Evolutionary conservation across 2,113 vertebrate genomes (phyloP).

Genomic region (Pica pica): DNA sequence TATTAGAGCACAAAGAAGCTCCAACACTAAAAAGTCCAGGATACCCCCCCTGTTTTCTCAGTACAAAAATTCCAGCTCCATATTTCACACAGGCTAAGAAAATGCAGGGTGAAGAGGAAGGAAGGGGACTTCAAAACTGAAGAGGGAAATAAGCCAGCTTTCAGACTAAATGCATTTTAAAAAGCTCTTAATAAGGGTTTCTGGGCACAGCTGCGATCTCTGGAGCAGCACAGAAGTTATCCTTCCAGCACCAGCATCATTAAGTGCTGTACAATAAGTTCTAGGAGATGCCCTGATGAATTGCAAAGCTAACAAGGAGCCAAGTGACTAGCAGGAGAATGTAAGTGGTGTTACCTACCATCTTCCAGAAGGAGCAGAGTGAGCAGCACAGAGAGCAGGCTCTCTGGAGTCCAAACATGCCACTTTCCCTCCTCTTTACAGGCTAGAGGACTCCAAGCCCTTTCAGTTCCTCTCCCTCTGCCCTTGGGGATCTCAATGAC

Average conservation of each 20-base stretch:
- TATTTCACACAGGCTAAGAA: not conserved
- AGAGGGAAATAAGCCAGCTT: not conserved
- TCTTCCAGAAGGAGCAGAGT: not conserved
- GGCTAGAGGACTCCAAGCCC: not conserved
- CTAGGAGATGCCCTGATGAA: not conserved
- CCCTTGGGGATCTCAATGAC: not conserved
- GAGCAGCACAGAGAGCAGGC: not conserved
- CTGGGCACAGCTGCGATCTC: not conserved
- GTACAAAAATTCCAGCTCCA: not conserved
- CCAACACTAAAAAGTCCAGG: not conserved
- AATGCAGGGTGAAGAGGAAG: not conserved
- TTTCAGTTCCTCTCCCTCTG: not conserved
- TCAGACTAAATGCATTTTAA: not conserved
- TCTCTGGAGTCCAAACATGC: not conserved
- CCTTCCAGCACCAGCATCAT: not conserved
- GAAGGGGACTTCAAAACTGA: not conserved
- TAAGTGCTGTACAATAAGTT: not conserved
- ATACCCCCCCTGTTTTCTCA: not conserved
- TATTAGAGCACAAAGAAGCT: not conserved
- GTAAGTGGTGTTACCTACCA: not conserved
- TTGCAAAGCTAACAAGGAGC: accelerated
- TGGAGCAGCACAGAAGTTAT: not conserved
- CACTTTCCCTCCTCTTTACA: not conserved
- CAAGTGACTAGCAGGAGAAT: not conserved
- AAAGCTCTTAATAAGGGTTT: not conserved